These are phyloP conservation scores for Cavia aperea DNA, from an alignment of 2,113 vertebrate genomes.

Conservation along the genomic window DNA sequence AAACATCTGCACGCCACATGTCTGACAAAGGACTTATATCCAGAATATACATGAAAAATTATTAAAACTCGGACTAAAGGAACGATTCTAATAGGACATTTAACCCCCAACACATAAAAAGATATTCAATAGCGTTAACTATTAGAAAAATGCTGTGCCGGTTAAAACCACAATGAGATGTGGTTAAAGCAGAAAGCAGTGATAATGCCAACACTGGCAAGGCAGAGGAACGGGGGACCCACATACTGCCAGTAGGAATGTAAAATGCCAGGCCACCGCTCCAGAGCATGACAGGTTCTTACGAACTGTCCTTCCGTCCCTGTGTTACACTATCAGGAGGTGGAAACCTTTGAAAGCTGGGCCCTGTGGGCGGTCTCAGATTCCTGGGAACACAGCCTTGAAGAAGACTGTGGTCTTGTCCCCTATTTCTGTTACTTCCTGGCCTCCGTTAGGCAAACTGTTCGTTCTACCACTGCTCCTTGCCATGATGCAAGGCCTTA, in stretches of 20 bases:
- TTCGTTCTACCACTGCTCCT: background rate
- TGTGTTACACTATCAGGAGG: background rate
- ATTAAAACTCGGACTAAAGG: background rate
- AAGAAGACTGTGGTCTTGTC: no score
- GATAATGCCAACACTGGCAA: background rate
- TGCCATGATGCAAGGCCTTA: background rate
- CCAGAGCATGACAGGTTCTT: background rate
- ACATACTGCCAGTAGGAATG: background rate
- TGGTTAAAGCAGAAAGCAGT: background rate
- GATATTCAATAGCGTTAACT: background rate
- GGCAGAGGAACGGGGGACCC: background rate
- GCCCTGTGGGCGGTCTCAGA: no score
- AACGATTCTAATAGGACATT: background rate
- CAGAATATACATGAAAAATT: background rate
- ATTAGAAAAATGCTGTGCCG: background rate
- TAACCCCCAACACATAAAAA: background rate
- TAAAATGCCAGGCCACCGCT: background rate
- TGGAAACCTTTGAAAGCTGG: background rate
- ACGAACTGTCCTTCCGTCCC: background rate
- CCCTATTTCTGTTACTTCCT: background rate
- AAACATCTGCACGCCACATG: background rate
- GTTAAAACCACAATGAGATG: background rate
- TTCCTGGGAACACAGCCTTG: background rate
- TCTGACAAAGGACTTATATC: background rate
- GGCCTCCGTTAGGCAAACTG: background rate